Evolutionary conservation across 2,797 vertebrate species (phyloP), one percentile per base, ranked within the genome.

Genomic region (Peromyscus eremicus): DNA sequence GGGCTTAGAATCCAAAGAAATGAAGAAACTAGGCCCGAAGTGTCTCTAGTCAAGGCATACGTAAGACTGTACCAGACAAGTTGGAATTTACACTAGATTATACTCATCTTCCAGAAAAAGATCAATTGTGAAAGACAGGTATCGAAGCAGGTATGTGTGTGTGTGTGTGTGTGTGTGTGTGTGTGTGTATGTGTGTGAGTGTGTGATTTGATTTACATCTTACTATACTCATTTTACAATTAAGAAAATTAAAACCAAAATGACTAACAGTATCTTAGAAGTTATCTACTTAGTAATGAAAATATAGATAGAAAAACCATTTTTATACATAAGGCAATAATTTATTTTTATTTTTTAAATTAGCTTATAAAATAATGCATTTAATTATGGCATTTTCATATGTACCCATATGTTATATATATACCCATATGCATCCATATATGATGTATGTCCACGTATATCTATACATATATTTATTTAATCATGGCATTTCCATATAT

Each of bases 1-100:
- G 32, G 43, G 82, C 57, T 90, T 92, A 75, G 34, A 94, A 92
- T 83, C 71, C 37, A 83, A 49, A 83, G 83, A 6, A 87, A 75
- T 25, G 10, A 92, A 27, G 19, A 81, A 77, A 27, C 11, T 25
- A 73, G 81, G 71, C 27, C 52, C 49, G 34, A 1, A 68, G 14
- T 37, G 11, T 68, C 40, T 64, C 49, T 77, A 52, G 60, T 14
- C 75, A 81, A 93, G 75, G 75, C 8, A 19, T 8, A 55, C 73
- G 40, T 16, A 73, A 14, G 37, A 71, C 43, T 73, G 37, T 27
- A 66, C 57, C 68, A 94, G n/a, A 49, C 11, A 92, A 82, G 52
- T 43, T 77, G 76, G 5, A 93, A 87, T 40, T 13, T 60, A 29
- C 6, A 66, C 27, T 34, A 75, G 21, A 84, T 66, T 83, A 60